Evolutionary conservation across 2,888 invertebrate genomes (phyloP), one percentile per base, ranked within the genome.

Genomic region (Artemia sinica): DNA sequence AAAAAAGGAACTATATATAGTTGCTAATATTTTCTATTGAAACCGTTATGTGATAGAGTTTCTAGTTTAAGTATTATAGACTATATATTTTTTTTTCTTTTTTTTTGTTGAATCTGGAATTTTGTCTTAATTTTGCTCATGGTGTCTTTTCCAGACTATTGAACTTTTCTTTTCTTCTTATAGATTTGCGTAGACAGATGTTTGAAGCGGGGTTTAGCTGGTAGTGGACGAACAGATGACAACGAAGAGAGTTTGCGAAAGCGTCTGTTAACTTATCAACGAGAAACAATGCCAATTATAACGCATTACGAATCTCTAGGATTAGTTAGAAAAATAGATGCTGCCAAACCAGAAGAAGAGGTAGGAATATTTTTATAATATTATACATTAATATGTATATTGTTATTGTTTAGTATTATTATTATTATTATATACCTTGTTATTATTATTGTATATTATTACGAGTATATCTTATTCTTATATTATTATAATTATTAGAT

Each of bases 161-260:
- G 49, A 1, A 58, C 58, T 10, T 18, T 18, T 58, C 14, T 58
- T 58, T 58, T 10, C 9, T 67, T n/a, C 67, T 58, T 75, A 51
- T 74, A 80, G 80, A 79, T 86, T 9, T 97, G 97, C 77, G 85
- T 89, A 0, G 80, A 86, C 50, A 83, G 98, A 65, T 97, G 96
- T 76, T 76, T 98, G 69, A 83, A 84, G 7, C 84, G 96, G 71
- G 96, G 95, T 1, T 86, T 87, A 67, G 86, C 85, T 66, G 92
- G 90, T 67, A 94, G 92, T 77, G 95, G 95, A 0, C 85, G 97
- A 12, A 84, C 87, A 1, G 98, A 99, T 77, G 98, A 99, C 78
- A 99, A 98, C 76, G 77, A 85, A 65, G 91, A 93, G 63, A 88
- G 88, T 74, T 79, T 96, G 66, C 84, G 86, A 74, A 93, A 94